Percentiles rank a stretch among this genome's conserved stretches.
phyloP scores from a whole-genome alignment of 1,140 invertebrate genomes.

The Eriocheir sinensis region DNA sequence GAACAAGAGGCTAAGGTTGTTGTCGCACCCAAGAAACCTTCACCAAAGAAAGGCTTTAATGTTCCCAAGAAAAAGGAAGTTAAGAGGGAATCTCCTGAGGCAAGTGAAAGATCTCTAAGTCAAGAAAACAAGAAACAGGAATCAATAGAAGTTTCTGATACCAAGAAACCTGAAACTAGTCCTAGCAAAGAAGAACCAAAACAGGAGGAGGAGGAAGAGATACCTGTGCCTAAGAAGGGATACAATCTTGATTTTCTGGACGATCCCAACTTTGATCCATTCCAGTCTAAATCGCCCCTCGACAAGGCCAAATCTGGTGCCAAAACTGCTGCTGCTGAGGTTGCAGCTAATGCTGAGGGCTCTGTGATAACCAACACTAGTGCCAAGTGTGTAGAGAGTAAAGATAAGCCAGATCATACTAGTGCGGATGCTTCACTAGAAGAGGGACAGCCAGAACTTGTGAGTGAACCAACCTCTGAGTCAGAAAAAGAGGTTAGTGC shows the following conservation, averaged over 20 bases:
- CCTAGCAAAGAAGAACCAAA: neutral
- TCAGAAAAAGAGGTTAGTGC: neutral
- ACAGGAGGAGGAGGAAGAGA: constrained; percentile 56
- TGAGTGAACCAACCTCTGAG: neutral
- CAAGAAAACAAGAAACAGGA: neutral
- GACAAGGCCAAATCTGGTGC: neutral
- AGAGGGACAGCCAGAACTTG: neutral
- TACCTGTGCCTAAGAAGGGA: constrained; percentile 62
- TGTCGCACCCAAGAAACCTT: constrained; percentile 40
- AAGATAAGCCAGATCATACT: neutral
- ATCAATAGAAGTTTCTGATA: neutral
- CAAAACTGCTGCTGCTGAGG: neutral
- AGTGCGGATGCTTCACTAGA: neutral
- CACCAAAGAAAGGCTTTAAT: constrained; percentile 64
- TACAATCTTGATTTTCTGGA: constrained; percentile 78
- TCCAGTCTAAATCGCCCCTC: constrained; percentile 48
- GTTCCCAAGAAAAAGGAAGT: constrained; percentile 9
- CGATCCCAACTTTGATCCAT: constrained; percentile 77
- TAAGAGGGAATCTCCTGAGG: neutral
- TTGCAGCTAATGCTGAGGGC: neutral
- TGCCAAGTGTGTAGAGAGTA: neutral
- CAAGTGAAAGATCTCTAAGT: neutral
- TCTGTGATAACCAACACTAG: neutral
- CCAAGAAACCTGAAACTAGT: neutral
- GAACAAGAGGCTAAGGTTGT: constrained; percentile 55